phyloP scores from a whole-genome alignment of 1,140 invertebrate genomes.

The Cotesia chilonis region DNA sequence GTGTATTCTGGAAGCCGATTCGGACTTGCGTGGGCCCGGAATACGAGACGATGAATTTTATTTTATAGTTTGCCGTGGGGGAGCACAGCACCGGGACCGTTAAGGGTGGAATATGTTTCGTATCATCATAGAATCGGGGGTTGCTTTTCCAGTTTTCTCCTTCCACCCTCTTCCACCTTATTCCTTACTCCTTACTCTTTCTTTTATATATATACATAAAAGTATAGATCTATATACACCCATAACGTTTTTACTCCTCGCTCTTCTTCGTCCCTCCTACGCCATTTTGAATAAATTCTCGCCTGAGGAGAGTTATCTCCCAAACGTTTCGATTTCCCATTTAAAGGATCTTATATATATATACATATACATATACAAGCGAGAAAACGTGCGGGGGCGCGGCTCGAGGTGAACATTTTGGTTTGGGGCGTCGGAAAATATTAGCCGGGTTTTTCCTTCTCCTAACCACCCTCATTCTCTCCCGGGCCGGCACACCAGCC shows the following conservation, averaged over 20 bases:
- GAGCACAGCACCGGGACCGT: slow-evolving; percentile 47
- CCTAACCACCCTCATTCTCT: slow-evolving; percentile 16
- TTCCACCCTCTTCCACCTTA: slow-evolving; percentile 49
- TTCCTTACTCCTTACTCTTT: slow-evolving; percentile 58
- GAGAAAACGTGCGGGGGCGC: slow-evolving; percentile 31
- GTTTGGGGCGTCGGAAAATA: slow-evolving; percentile 55
- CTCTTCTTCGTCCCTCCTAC: slow-evolving; percentile 16
- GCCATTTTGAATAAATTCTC: slow-evolving; percentile 68
- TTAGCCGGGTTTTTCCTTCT: slow-evolving; percentile 50
- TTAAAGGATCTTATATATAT: slow-evolving; percentile 63
- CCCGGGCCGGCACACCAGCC: slow-evolving; percentile 10
- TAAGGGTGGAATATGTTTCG: slow-evolving; percentile 67
- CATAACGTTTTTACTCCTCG: slow-evolving; percentile 33
- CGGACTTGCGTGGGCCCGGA: slow-evolving; percentile 35
- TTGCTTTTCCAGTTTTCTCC: slow-evolving; percentile 42
- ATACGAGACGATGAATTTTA: slow-evolving; percentile 63
- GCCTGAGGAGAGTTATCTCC: slow-evolving; percentile 65
- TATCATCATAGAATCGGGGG: slow-evolving; percentile 61
- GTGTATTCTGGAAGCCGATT: slow-evolving; percentile 19
- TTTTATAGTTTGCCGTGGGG: slow-evolving; percentile 58
- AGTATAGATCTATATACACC: slow-evolving; percentile 37
- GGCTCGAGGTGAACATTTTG: slow-evolving; percentile 41
- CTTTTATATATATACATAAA: slow-evolving; percentile 58
- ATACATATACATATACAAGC: slow-evolving; percentile 25
- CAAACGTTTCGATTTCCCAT: slow-evolving; percentile 66